Evolutionary conservation across 2,113 vertebrate species (phyloP).

Genomic region (Macquaria ambigua): DNA sequence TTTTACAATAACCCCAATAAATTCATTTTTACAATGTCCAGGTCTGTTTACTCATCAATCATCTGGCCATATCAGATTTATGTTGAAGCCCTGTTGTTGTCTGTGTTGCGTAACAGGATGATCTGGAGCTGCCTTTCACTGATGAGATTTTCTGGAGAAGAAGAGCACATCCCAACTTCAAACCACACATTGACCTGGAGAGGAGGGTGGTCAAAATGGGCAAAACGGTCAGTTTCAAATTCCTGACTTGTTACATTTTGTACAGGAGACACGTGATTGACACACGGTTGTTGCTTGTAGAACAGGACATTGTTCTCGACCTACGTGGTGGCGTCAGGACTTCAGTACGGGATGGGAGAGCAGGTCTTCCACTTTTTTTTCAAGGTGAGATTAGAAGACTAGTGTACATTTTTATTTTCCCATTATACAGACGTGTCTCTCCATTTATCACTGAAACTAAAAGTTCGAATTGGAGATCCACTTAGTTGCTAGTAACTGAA

Average conservation of each 20-base stretch:
- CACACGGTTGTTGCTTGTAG: conserved; percentile 74
- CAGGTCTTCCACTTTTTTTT: conserved; percentile 92
- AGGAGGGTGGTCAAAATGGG: conserved; percentile 90
- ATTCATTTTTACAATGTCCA: background rate
- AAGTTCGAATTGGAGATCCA: background rate
- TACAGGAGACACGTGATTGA: background rate
- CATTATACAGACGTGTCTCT: background rate
- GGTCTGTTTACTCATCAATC: background rate
- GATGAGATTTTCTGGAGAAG: conserved; percentile 91
- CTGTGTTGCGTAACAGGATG: conserved; percentile 81
- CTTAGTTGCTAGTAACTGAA: background rate
- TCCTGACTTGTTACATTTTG: background rate
- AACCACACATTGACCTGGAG: conserved; percentile 88
- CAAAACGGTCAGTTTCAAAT: conserved; percentile 86
- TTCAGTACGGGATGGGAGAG: conserved; percentile 93
- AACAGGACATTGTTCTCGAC: conserved; percentile 84
- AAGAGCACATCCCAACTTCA: conserved; percentile 89
- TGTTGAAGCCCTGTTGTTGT: background rate
- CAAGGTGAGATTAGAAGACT: conserved; percentile 84
- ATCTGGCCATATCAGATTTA: background rate
- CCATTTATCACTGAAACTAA: background rate
- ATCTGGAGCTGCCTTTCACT: conserved; percentile 85
- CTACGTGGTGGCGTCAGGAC: conserved; percentile 91
- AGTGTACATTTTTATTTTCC: background rate
- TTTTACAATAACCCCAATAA: too few relatives aligned